phyloP scores from a whole-genome alignment of 2,113 vertebrate genomes.

The Junco hyemalis region DNA sequence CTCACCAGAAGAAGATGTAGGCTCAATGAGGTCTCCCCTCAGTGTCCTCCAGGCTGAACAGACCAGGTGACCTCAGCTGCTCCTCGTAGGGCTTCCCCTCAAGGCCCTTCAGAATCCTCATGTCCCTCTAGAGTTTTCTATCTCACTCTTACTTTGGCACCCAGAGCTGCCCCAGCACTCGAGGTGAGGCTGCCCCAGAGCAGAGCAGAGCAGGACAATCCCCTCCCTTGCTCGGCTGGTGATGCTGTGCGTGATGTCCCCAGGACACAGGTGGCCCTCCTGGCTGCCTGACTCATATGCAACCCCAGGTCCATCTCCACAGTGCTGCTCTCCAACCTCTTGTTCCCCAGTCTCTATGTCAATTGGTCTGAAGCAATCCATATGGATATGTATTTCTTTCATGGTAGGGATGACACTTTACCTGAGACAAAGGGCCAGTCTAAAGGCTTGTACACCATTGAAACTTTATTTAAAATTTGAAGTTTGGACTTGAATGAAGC shows the following conservation, averaged over 20 bases:
- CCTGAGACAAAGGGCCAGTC: not conserved
- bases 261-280: accelerated
- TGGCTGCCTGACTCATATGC: not conserved
- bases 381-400: not conserved
- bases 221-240: accelerated
- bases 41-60: not conserved
- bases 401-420: not conserved
- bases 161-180: accelerated
- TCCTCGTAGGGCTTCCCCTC: too few relatives aligned
- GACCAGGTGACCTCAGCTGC: not conserved
- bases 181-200: not conserved
- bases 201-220: not conserved
- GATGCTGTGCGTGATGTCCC: not conserved
- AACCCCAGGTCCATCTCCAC: not conserved
- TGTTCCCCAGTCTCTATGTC: not conserved
- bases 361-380: not conserved
- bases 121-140: not conserved
- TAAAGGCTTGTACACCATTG: not conserved
- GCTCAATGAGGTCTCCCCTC: not conserved
- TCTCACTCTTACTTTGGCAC: not conserved
- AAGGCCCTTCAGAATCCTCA: accelerated
- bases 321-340: not conserved
- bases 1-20: too few relatives aligned
- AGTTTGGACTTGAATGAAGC: not conserved
- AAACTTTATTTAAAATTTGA: not conserved